A percentile compares a stretch with the other conserved stretches of the same genome.
Evolutionary conservation across 2,113 vertebrate genomes (phyloP).

Genomic region (Tachysurus vachellii): DNA sequence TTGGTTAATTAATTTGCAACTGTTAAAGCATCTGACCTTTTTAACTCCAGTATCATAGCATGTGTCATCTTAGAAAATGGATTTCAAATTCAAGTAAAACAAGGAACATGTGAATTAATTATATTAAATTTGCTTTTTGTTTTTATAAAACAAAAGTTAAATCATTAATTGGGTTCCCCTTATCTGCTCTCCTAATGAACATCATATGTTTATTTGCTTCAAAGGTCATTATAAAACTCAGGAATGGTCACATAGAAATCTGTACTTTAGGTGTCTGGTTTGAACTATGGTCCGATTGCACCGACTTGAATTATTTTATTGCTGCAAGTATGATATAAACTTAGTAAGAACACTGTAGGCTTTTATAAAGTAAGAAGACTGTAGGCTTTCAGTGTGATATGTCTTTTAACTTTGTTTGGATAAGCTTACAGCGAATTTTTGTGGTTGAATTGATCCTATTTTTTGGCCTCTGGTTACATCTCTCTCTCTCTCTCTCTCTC

Average conservation of each 20-base stretch:
- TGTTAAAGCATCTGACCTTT: slow-evolving; percentile 40
- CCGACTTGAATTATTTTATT: no score
- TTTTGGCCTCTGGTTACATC: no score
- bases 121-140: neutral
- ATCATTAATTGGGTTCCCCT: neutral
- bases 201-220: neutral
- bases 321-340: no score
- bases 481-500: neutral
- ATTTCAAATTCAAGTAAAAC: neutral
- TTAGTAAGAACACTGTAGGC: no score
- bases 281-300: no score
- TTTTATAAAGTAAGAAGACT: no score
- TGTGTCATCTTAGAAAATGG: neutral
- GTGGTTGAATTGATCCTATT: no score
- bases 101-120: neutral
- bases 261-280: neutral
- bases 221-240: neutral
- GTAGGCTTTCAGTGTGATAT: no score
- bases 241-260: neutral
- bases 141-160: neutral
- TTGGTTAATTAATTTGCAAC: slow-evolving; percentile 38
- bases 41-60: slow-evolving; percentile 18
- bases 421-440: no score
- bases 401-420: no score
- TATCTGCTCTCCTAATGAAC: neutral